Evolutionary conservation across 2,888 invertebrate genomes (phyloP), one percentile per base, ranked within the genome.

Genomic region (Pandemis heparana): DNA sequence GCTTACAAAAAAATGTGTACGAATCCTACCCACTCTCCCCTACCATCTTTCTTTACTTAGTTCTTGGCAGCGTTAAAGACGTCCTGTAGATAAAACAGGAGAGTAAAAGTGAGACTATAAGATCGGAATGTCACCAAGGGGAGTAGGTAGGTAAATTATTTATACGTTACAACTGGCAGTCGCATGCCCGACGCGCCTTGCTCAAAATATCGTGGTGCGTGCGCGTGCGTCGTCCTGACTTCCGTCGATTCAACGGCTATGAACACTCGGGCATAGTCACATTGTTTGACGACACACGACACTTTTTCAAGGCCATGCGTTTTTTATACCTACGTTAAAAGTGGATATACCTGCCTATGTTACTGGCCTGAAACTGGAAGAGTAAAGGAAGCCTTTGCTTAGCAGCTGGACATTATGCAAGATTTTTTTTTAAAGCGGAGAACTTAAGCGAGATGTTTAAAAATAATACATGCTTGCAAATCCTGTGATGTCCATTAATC

Each of bases 171-270:
- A 84, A 85, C 72, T 70, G 62, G 85, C 82, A 81, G 82, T 74
- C 78, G 80, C 87, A 87, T 89, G 81, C 85, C 76, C 83, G 81
- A 85, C 89, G 87, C 86, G 88, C 87, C 88, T 85, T 83, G 88
- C 92, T 92, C 88, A 89, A 93, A 93, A 92, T 92, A 93, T 89
- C 91, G 86, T 64, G 64, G 39, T 68, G 73, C 56, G 56, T 56
- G 56, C 56, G 56, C 74, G 70, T 70, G 74, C 87, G 85, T 84
- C 88, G 87, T 86, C 86, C 85, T 81, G 89, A 92, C 92, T 92
- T 92, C 92, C 92, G 92, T 87, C 85, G 90, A 91, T 93, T 90
- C 88, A 89, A 74, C 81, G 81, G 77, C 79, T 79, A 80, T 83
- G 79, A 75, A 77, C 78, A 77, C 80, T 82, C 66, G 67, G 62